Evolutionary conservation across 2,888 invertebrate genomes (phyloP).

Genomic region (Protodeltote pygarga): DNA sequence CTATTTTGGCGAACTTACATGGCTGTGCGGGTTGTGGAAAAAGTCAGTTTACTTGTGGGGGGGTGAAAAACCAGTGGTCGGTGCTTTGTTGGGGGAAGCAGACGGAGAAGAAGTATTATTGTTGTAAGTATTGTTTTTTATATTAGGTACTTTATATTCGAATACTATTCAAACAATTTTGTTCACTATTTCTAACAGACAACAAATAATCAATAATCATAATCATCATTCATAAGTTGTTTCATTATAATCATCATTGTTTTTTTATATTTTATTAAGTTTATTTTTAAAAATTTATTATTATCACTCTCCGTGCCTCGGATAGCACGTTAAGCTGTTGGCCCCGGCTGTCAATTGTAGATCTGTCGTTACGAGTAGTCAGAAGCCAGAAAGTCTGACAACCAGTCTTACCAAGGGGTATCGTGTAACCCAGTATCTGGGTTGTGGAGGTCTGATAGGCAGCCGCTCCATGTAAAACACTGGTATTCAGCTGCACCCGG

Average conservation of each 20-base stretch:
- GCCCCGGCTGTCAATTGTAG: background rate
- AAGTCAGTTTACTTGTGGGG: constrained; percentile 72
- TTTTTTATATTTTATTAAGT: no score
- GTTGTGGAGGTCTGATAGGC: no score
- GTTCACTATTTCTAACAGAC: no score
- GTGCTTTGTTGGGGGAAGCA: constrained; percentile 78
- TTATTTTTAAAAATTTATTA: no score
- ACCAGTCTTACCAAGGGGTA: no score
- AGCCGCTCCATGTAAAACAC: no score
- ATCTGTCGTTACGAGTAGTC: background rate
- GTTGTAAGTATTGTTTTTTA: constrained; percentile 65
- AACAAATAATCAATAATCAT: no score
- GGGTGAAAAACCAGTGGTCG: constrained; percentile 75
- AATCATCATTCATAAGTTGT: no score
- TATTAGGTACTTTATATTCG: background rate
- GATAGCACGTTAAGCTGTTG: background rate
- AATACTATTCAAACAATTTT: no score
- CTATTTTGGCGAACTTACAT: constrained; percentile 68
- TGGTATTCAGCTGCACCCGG: no score
- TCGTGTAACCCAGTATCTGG: no score
- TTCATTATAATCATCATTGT: no score
- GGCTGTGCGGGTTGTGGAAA: constrained; percentile 76
- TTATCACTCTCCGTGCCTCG: background rate
- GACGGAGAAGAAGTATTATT: constrained; percentile 75
- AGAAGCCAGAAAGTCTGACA: background rate